Evolutionary conservation across 2,113 vertebrate species (phyloP), one percentile per base, ranked within the genome.

Genomic region (Podarcis cretensis): DNA sequence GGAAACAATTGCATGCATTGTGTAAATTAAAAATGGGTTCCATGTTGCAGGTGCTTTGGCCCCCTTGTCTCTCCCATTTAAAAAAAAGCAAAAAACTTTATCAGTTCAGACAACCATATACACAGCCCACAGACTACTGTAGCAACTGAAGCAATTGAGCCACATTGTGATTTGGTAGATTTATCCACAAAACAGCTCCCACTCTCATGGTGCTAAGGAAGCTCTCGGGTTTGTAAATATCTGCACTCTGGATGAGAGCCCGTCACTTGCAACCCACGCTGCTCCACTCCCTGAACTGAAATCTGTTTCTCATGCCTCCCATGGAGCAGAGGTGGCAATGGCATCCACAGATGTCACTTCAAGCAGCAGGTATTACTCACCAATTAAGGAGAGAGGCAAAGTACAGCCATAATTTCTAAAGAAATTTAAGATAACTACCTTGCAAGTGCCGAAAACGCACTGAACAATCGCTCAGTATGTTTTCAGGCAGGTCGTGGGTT

Each of bases 381-480:
- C n/a, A 57, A 87, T 87, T 30, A 83, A 6, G 1, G 77, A 79
- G 86, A 75, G 23, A 83, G 48, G 59, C 48, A 83, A 91, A 90
- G 23, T 25, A 35, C 85, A 71, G 76, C 68, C 85, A 84, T 77
- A 90, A 87, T 76, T 43, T 48, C 82, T 69, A 16, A 23, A 78
- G 69, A 85, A 89, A 92, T 78, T 59, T 16, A 69, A 76, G 83
- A 89, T 93, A 92, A 91, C 73, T 89, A 89, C 68, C 30, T 80
- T 65, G 30, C 0, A 2, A 90, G 77, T 4, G 4, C 88, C 71
- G 40, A 73, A 1, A 4, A 90, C 66, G 71, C 1, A 73, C 86
- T 88, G 87, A 91, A 85, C 30, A 87, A 91, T 13, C 48, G 43
- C n/a, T 84, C 21, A 37, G 59, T 40, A 1, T 85, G 21, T 88